A percentile compares a stretch with the other conserved stretches of the same genome.
phyloP scores from a whole-genome alignment of 2,113 vertebrate species.

The Megaceryle torquata region DNA sequence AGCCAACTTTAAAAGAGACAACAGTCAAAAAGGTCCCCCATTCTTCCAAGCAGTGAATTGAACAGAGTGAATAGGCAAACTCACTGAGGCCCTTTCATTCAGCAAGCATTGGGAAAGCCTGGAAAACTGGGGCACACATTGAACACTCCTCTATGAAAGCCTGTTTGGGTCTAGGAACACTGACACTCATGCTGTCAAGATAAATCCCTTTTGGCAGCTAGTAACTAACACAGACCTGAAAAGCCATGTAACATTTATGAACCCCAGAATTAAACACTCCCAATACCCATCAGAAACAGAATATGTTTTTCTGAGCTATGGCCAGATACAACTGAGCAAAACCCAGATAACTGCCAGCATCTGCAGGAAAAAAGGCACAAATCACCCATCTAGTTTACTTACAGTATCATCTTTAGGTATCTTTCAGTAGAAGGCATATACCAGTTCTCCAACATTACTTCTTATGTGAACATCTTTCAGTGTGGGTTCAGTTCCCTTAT shows the following conservation, averaged over 20 bases:
- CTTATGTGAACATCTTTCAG: background rate
- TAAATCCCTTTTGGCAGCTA: background rate
- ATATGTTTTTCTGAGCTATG: background rate
- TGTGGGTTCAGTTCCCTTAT: background rate
- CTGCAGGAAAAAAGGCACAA: background rate
- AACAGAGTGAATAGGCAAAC: constrained; percentile 6
- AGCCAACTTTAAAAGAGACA: background rate
- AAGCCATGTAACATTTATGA: background rate
- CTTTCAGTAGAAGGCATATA: background rate
- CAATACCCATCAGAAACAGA: background rate
- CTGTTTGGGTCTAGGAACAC: background rate
- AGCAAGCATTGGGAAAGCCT: background rate
- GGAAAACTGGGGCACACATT: background rate
- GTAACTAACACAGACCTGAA: background rate
- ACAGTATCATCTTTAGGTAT: background rate
- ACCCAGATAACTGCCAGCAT: background rate
- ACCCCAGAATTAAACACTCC: background rate
- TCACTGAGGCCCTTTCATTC: background rate
- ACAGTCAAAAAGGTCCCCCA: background rate
- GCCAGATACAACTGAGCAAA: background rate
- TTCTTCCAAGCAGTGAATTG: background rate
- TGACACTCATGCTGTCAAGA: background rate
- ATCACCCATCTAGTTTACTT: background rate
- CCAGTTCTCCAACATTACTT: background rate
- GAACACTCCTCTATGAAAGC: background rate